These are phyloP conservation scores for Hoplodrina ambigua DNA, from an alignment of 2,888 invertebrate genomes.

Conservation along the genomic window DNA sequence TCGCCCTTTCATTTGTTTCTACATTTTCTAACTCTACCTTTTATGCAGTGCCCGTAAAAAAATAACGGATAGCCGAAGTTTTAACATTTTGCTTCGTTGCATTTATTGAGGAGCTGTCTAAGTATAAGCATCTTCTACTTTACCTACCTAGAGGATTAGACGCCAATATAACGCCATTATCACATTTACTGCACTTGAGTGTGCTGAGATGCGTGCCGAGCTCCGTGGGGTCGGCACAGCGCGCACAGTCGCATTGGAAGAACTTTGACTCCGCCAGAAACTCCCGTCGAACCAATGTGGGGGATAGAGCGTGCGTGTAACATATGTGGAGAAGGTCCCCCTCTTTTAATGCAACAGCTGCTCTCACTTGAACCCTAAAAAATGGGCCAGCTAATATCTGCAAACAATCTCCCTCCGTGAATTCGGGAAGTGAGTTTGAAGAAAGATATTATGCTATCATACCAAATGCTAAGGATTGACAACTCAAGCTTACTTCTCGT, in stretches of 20 bases:
- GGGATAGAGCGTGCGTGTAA: constrained; percentile 94
- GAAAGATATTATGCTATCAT: no score
- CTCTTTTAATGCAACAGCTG: constrained; percentile 92
- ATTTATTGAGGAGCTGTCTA: background rate
- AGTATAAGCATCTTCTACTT: background rate
- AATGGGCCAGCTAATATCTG: background rate
- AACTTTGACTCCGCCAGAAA: constrained; percentile 94
- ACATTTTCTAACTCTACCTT: background rate
- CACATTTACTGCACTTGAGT: constrained; percentile 94
- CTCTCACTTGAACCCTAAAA: constrained; percentile 92
- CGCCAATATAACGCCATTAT: constrained; percentile 92
- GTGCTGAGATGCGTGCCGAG: constrained; percentile 95
- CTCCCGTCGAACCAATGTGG: constrained; percentile 93
- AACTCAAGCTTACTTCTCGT: no score
- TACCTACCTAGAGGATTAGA: constrained; percentile 92
- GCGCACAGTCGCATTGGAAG: constrained; percentile 93
- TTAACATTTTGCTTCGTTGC: background rate
- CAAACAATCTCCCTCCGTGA: background rate
- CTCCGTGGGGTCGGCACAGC: constrained; percentile 95
- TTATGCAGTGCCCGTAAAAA: background rate
- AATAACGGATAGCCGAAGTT: background rate
- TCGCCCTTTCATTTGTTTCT: background rate
- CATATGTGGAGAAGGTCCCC: constrained; percentile 93
- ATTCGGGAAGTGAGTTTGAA: no score
- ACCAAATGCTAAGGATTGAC: no score